Percentiles rank a stretch among this genome's conserved stretches.
phyloP scores from a whole-genome alignment of 2,888 invertebrate genomes.

The Xestia xanthographa region DNA sequence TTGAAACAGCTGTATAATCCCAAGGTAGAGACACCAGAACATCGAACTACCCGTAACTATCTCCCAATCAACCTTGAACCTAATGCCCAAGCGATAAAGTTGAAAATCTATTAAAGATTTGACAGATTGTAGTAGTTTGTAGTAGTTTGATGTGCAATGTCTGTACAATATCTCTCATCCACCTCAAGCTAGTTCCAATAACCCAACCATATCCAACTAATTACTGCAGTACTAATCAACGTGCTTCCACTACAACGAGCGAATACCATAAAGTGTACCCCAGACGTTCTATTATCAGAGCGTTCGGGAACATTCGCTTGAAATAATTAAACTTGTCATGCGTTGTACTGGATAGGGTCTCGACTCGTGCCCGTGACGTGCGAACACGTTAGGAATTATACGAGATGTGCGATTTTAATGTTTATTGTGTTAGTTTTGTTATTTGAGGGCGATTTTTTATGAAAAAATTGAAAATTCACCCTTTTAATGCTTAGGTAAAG shows the following conservation, averaged over 20 bases:
- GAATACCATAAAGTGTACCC: constrained; percentile 53
- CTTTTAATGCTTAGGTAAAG: neutral
- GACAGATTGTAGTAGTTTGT: too few relatives aligned
- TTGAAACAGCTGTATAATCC: neutral
- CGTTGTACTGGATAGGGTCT: constrained; percentile 73
- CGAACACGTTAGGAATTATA: constrained; percentile 60
- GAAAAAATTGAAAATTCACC: neutral
- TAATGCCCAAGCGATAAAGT: too few relatives aligned
- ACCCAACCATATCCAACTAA: constrained; percentile 16
- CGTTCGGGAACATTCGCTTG: constrained; percentile 75
- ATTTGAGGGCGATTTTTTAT: neutral
- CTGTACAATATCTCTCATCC: neutral
- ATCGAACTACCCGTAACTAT: too few relatives aligned
- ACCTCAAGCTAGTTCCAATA: neutral
- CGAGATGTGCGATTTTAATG: constrained; percentile 32
- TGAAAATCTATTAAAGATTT: too few relatives aligned
- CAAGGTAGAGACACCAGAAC: neutral
- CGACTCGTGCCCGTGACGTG: constrained; percentile 75
- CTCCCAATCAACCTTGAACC: too few relatives aligned
- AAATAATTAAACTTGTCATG: constrained; percentile 86
- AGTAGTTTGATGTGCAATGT: too few relatives aligned
- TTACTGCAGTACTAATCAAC: constrained; percentile 39
- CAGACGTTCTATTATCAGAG: constrained; percentile 70
- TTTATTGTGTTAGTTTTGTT: neutral
- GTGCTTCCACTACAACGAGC: constrained; percentile 15